phyloP scores from a whole-genome alignment of 2,888 invertebrate species.

The Drosophila barbarae region DNA sequence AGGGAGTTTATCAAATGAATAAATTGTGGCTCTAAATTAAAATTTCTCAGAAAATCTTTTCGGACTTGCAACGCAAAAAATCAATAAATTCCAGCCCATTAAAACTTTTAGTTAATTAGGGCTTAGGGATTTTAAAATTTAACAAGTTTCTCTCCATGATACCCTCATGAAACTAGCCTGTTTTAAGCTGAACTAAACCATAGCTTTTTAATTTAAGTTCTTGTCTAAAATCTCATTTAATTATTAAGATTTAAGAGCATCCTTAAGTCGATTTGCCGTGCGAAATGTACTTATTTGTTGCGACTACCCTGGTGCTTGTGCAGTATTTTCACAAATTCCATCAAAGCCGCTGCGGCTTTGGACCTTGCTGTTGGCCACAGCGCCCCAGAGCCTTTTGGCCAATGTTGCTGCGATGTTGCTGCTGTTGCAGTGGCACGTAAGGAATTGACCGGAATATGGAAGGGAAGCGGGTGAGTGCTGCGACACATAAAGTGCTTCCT shows the following conservation, averaged over 20 bases:
- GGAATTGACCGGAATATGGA: conserved; percentile 21
- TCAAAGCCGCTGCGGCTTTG: conserved; percentile 47
- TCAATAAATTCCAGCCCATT: conserved; percentile 1
- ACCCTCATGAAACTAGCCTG: background rate
- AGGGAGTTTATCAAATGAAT: conserved; percentile 1
- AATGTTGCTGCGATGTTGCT: conserved; percentile 23
- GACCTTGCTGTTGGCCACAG: conserved; percentile 32
- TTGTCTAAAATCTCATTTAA: background rate
- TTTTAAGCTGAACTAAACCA: background rate
- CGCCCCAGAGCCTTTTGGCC: conserved; percentile 21
- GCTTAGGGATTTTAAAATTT: background rate
- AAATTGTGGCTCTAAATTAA: background rate
- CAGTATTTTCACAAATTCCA: conserved; percentile 54
- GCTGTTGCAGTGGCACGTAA: conserved; percentile 38
- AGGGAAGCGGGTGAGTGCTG: conserved; percentile 9
- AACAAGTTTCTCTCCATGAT: too few species aligned
- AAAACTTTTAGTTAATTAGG: conserved; percentile 1
- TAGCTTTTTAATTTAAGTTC: background rate
- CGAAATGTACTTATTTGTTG: conserved; percentile 10
- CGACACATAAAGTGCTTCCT: conserved; percentile 41
- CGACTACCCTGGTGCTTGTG: conserved; percentile 13
- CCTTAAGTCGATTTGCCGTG: background rate
- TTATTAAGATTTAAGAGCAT: background rate
- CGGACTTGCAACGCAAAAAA: background rate
- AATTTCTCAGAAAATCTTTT: background rate